Conservation (phyloP, 2,888 invertebrate genomes). For the Aphodius sticticus region DNA sequence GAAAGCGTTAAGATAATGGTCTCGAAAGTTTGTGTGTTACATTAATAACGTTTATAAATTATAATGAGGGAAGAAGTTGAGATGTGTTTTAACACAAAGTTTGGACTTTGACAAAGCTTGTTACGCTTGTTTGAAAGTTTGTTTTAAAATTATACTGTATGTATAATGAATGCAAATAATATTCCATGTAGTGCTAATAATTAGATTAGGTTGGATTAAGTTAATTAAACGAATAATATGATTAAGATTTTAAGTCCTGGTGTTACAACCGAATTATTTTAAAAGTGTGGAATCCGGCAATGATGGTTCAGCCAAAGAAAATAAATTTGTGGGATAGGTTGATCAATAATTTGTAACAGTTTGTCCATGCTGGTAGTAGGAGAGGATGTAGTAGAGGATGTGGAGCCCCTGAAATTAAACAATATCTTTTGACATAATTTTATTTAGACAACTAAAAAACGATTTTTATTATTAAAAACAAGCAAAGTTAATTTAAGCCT, state of each 20-base stretch:
- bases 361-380: no score
- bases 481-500: no score
- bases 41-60: background rate
- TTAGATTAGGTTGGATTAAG: background rate
- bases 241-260: background rate
- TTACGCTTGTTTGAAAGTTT: background rate
- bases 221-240: background rate
- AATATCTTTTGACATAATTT: no score
- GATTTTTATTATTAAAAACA: no score
- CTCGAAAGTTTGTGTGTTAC: background rate
- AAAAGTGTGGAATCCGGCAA: no score
- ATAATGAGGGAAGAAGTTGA: background rate
- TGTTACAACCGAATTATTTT: no score
- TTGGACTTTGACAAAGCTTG: background rate
- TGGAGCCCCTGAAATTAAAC: no score
- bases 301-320: no score
- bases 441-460: no score
- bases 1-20: background rate
- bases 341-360: no score
- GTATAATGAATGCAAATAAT: background rate
- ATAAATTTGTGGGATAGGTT: no score
- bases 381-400: no score
- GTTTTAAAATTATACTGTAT: background rate
- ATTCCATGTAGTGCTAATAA: background rate
- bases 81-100: background rate